A percentile compares a stretch with the other conserved stretches of the same genome.
Evolutionary conservation across 1,140 invertebrate species (phyloP).

Genomic region (Pseudobourletiella spinata): DNA sequence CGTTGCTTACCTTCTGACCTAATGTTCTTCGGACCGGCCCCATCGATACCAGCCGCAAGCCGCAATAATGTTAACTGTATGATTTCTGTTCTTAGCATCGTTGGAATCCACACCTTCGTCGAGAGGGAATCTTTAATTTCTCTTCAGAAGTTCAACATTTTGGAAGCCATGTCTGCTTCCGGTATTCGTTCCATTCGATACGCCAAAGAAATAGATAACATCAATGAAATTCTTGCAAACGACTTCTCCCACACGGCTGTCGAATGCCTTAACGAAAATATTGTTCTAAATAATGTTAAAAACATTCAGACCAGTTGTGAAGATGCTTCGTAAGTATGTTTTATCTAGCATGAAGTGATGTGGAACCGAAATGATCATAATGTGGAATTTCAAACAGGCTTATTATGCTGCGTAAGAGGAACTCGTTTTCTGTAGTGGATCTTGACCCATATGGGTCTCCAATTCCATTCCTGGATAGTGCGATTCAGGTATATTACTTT

Average conservation of each 20-base stretch:
- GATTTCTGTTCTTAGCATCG: constrained; percentile 40
- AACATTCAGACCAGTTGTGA: constrained; percentile 63
- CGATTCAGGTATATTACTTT: constrained; percentile 52
- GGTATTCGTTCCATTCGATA: constrained; percentile 92
- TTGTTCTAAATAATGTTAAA: constrained; percentile 65
- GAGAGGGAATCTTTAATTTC: too few relatives aligned
- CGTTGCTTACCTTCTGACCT: too few relatives aligned
- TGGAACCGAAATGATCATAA: neutral
- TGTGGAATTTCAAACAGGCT: constrained; percentile 48
- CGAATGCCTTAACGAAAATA: constrained; percentile 73
- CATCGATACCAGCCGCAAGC: neutral
- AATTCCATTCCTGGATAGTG: constrained; percentile 82
- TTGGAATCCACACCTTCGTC: constrained; percentile 38
- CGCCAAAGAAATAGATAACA: constrained; percentile 79
- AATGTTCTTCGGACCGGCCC: too few relatives aligned
- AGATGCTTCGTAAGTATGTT: constrained; percentile 64
- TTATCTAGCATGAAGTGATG: neutral
- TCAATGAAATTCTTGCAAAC: constrained; percentile 82
- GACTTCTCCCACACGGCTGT: constrained; percentile 85
- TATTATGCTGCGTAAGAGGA: constrained; percentile 70
- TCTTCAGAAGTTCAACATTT: constrained; percentile 53
- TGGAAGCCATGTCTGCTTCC: constrained; percentile 91
- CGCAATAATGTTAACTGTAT: constrained; percentile 1
- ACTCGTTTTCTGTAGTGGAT: constrained; percentile 61
- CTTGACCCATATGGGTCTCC: constrained; percentile 97